These are phyloP conservation scores for Brevipalpus yothersi DNA, from an alignment of 1,140 invertebrate species.

Conservation along the genomic window DNA sequence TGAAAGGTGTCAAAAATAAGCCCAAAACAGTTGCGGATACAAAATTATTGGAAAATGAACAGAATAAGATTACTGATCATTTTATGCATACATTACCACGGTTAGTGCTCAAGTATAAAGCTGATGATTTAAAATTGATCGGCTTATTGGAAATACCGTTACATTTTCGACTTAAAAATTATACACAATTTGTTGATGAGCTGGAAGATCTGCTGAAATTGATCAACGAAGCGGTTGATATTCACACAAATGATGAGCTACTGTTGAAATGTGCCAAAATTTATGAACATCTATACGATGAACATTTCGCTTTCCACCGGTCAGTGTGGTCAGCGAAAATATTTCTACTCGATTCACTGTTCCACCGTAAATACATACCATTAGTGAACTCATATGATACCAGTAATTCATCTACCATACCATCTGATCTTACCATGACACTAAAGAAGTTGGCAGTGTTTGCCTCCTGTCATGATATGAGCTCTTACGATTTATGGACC, in stretches of 20 bases:
- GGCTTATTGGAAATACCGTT: conserved; percentile 31
- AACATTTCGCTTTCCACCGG: conserved; percentile 62
- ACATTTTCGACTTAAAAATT: conserved; percentile 56
- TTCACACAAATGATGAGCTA: conserved; percentile 67
- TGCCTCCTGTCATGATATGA: conserved; percentile 68
- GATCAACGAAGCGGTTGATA: conserved; percentile 54
- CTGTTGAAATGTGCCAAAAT: conserved; percentile 79
- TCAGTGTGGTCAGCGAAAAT: conserved; percentile 60
- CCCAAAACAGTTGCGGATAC: conserved; percentile 34
- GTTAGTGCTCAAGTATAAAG: conserved; percentile 75
- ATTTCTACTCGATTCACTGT: conserved; percentile 67
- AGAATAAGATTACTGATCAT: conserved; percentile 72
- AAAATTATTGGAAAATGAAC: conserved; percentile 70
- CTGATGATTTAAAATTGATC: conserved; percentile 73
- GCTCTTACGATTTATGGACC: conserved; percentile 65
- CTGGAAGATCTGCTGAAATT: conserved; percentile 50
- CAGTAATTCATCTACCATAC: conserved; percentile 49
- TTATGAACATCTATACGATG: conserved; percentile 65
- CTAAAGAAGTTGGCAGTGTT: conserved; percentile 78
- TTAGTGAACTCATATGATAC: conserved; percentile 16
- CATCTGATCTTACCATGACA: conserved; percentile 66
- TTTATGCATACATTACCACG: conserved; percentile 74
- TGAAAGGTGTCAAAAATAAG: conserved; percentile 45
- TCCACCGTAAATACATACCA: conserved; percentile 32
- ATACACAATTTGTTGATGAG: conserved; percentile 8